Percentiles rank a stretch among this genome's conserved stretches.
Evolutionary conservation across 2,888 invertebrate species (phyloP).

Genomic region (Phaonia tiefii): DNA sequence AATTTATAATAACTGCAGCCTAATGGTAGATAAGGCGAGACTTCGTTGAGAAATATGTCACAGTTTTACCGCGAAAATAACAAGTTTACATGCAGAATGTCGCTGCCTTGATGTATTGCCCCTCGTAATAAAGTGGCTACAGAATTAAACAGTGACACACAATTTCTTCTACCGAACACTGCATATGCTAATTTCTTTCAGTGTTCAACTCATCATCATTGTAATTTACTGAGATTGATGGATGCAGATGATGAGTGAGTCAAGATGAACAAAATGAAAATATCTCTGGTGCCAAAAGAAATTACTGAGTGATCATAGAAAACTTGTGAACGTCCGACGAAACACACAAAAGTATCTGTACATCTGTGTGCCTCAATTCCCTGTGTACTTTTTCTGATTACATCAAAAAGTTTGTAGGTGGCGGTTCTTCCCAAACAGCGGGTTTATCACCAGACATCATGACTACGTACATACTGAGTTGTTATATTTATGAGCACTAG

Average conservation of each 20-base stretch:
- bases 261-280: conserved; percentile 22
- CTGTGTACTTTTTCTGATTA: conserved; percentile 6
- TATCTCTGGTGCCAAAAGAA: conserved; percentile 18
- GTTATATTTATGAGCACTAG: conserved; percentile 44
- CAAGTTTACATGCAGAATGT: too few species aligned
- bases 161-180: too few species aligned
- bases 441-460: conserved; percentile 59
- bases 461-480: conserved; percentile 64
- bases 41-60: too few species aligned
- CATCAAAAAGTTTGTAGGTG: conserved; percentile 6
- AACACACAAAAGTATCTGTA: not conserved
- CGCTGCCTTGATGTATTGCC: too few species aligned
- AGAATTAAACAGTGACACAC: too few species aligned
- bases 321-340: not conserved
- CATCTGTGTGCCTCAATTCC: not conserved
- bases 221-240: conserved; percentile 59
- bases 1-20: too few species aligned
- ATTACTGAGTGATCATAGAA: conserved; percentile 36
- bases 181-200: conserved; percentile 28
- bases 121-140: too few species aligned
- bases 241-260: conserved; percentile 52
- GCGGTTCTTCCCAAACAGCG: conserved; percentile 46
- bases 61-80: too few species aligned
- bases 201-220: conserved; percentile 29
- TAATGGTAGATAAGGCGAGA: too few species aligned